Percentiles rank a stretch among this genome's conserved stretches.
Evolutionary conservation across 2,113 vertebrate genomes (phyloP).

Genomic region (Pogona vitticeps): DNA sequence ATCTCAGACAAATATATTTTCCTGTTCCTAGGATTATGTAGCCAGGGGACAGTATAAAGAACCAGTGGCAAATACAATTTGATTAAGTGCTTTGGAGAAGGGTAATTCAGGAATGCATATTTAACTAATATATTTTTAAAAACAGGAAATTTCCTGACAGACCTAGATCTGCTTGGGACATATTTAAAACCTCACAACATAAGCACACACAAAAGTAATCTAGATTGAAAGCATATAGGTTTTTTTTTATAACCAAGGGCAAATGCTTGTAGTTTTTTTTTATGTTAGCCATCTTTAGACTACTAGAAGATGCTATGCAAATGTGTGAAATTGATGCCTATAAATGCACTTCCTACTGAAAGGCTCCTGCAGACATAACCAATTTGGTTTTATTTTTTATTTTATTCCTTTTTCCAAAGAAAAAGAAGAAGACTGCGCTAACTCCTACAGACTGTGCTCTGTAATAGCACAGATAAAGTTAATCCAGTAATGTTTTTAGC

Average conservation of each 20-base stretch:
- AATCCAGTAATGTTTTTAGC: constrained; percentile 64
- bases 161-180: not conserved
- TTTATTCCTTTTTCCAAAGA: constrained; percentile 52
- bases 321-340: constrained; percentile 34
- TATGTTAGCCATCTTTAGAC: constrained; percentile 20
- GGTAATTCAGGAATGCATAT: not conserved
- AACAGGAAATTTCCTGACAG: no score
- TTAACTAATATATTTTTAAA: no score
- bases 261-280: not conserved
- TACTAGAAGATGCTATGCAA: constrained; percentile 35
- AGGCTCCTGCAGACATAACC: constrained; percentile 33
- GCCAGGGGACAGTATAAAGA: not conserved
- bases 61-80: not conserved
- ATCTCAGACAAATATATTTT: not conserved
- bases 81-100: not conserved
- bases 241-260: not conserved
- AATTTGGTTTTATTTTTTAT: constrained; percentile 42
- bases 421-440: constrained; percentile 22
- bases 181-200: not conserved
- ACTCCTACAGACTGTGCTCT: constrained; percentile 42
- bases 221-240: not conserved
- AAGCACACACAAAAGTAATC: constrained; percentile 17
- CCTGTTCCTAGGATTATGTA: not conserved
- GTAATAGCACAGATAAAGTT: constrained; percentile 68
- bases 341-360: constrained; percentile 10